phyloP scores from a whole-genome alignment of 2,113 vertebrate genomes.

The Reinhardtius hippoglossoides region DNA sequence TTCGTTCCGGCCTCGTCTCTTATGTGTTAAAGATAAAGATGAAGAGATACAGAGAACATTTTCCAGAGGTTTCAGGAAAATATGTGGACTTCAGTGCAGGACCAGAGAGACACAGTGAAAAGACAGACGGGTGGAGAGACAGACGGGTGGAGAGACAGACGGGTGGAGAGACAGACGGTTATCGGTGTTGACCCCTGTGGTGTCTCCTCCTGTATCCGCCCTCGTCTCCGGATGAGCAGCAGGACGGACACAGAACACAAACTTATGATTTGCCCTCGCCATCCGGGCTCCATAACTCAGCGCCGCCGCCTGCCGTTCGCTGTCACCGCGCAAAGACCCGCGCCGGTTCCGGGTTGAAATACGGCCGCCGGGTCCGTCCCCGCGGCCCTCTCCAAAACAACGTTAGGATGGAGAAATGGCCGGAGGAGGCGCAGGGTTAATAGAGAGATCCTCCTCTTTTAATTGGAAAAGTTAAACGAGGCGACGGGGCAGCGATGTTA shows the following conservation, averaged over 20 bases:
- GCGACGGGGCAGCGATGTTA: conserved; percentile 60
- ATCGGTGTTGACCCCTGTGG: conserved; percentile 30
- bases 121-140: background rate
- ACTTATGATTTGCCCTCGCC: conserved; percentile 61
- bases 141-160: background rate
- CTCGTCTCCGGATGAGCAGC: conserved; percentile 26
- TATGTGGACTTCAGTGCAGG: background rate
- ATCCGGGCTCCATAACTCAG: conserved; percentile 64
- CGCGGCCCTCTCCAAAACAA: conserved; percentile 64
- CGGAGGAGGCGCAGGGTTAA: conserved; percentile 66
- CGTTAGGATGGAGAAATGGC: conserved; percentile 62
- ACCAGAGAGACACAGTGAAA: background rate
- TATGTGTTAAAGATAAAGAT: too few species aligned
- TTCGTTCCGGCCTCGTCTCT: too few species aligned
- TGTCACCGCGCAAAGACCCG: conserved; percentile 40
- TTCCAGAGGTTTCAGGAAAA: background rate
- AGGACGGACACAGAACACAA: conserved; percentile 33
- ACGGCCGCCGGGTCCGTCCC: conserved; percentile 45
- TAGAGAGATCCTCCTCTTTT: conserved; percentile 73
- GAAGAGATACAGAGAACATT: too few species aligned
- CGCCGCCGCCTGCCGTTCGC: conserved; percentile 13
- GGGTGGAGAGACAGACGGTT: background rate
- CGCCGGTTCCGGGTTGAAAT: conserved; percentile 42
- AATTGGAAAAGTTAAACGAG: conserved; percentile 78
- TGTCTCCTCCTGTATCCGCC: conserved; percentile 24